A percentile compares a stretch with the other conserved stretches of the same genome.
Evolutionary conservation across 2,888 invertebrate species (phyloP).

Genomic region (Drosophila paranaensis): DNA sequence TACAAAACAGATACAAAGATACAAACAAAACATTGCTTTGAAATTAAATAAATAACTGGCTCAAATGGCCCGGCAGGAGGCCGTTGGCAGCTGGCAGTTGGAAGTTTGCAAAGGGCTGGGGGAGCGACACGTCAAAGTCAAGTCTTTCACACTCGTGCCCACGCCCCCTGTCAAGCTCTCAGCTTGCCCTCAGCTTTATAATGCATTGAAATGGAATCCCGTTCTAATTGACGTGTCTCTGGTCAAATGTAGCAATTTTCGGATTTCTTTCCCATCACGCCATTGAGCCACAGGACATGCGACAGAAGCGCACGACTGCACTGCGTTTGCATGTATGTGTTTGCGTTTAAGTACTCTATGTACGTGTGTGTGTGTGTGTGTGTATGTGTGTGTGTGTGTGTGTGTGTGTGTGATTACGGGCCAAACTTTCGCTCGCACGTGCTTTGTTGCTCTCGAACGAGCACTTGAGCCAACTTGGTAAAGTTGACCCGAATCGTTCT

Average conservation of each 20-base stretch:
- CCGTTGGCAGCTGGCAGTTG: not conserved
- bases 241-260: slow-evolving; percentile 70
- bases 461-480: slow-evolving; percentile 32
- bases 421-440: slow-evolving; percentile 62
- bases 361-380: slow-evolving; percentile 11
- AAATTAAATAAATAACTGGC: slow-evolving; percentile 69
- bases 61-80: slow-evolving; percentile 14
- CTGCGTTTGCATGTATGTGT: slow-evolving; percentile 16
- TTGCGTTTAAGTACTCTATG: slow-evolving; percentile 1
- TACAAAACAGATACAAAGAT: slow-evolving; percentile 30
- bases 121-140: slow-evolving; percentile 52
- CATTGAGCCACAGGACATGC: slow-evolving; percentile 55
- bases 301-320: slow-evolving; percentile 60
- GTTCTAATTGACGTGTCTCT: slow-evolving; percentile 75
- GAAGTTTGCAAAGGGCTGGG: not conserved
- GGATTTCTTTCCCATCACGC: slow-evolving; percentile 47
- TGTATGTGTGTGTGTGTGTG: slow-evolving; percentile 10
- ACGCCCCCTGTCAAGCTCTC: slow-evolving; percentile 19
- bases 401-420: slow-evolving; percentile 25
- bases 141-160: slow-evolving; percentile 43
- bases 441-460: slow-evolving; percentile 34
- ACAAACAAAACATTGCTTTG: slow-evolving; percentile 62
- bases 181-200: slow-evolving; percentile 22
- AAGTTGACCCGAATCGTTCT: slow-evolving; percentile 39
- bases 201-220: slow-evolving; percentile 15